Evolutionary conservation across 2,797 vertebrate species (phyloP).

Genomic region (Malurus leucopterus): DNA sequence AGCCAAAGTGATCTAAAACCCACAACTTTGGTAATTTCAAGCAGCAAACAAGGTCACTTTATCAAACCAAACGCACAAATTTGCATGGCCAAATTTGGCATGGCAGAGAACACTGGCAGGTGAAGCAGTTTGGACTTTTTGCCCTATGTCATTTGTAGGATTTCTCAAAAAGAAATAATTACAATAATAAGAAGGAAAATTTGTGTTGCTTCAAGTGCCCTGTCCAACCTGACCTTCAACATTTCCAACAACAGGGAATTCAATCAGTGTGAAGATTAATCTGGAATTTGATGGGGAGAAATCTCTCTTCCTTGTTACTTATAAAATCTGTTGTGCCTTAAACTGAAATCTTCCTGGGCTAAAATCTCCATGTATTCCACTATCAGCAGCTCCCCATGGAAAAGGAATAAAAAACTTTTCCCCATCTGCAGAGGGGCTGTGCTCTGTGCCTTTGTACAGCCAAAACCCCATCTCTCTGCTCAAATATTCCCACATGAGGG

Average conservation of each 20-base stretch:
- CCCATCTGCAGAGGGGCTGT: not conserved
- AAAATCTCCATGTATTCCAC: not conserved
- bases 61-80: not conserved
- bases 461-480: not conserved
- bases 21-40: not conserved
- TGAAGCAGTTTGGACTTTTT: not conserved
- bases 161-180: not conserved
- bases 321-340: not conserved
- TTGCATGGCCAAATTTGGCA: not conserved
- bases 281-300: not conserved
- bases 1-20: not conserved
- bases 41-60: not conserved
- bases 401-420: not conserved
- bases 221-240: not conserved
- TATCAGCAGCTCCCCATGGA: not conserved
- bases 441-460: not conserved
- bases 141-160: not conserved
- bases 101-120: not conserved
- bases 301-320: not conserved
- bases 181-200: not conserved
- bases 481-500: not conserved
- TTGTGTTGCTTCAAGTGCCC: not conserved
- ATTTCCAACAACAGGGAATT: fast-evolving
- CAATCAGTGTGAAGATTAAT: not conserved
- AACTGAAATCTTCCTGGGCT: not conserved